phyloP scores from a whole-genome alignment of 2,888 invertebrate species.

The Hypercompe scribonia region DNA sequence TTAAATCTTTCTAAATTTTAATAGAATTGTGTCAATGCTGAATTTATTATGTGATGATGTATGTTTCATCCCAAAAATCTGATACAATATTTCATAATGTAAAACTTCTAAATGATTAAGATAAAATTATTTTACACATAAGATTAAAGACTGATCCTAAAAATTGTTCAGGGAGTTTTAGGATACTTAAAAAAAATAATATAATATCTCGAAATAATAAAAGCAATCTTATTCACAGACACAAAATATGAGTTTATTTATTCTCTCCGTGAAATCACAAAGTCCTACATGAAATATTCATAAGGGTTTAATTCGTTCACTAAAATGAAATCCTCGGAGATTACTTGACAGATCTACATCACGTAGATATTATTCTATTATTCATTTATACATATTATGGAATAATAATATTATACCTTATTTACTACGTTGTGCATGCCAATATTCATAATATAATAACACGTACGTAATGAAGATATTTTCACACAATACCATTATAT shows the following conservation, averaged over 20 bases:
- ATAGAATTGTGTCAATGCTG: no score
- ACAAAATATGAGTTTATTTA: slow-evolving; percentile 52
- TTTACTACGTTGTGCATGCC: not conserved
- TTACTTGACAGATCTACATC: slow-evolving; percentile 59
- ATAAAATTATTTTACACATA: no score
- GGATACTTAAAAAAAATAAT: not conserved
- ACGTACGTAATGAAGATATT: not conserved
- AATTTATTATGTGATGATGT: no score
- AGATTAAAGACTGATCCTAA: no score
- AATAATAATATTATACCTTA: not conserved
- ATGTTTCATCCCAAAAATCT: no score
- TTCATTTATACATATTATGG: slow-evolving; percentile 35
- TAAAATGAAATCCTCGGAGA: slow-evolving; percentile 65
- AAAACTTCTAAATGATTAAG: no score
- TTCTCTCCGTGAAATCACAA: slow-evolving; percentile 51
- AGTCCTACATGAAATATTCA: slow-evolving; percentile 66
- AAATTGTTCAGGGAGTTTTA: no score
- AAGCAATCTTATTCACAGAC: slow-evolving; percentile 28
- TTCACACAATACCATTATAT: no score
- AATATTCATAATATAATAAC: not conserved
- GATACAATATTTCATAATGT: no score
- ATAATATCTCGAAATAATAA: slow-evolving; percentile 27
- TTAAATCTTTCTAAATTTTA: no score
- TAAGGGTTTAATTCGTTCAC: slow-evolving; percentile 63
- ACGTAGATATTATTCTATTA: slow-evolving; percentile 51